Percentiles rank a stretch among this genome's conserved stretches.
Conservation (phyloP, 2,113 vertebrate species). For the Gasterosteus nipponicus region DNA sequence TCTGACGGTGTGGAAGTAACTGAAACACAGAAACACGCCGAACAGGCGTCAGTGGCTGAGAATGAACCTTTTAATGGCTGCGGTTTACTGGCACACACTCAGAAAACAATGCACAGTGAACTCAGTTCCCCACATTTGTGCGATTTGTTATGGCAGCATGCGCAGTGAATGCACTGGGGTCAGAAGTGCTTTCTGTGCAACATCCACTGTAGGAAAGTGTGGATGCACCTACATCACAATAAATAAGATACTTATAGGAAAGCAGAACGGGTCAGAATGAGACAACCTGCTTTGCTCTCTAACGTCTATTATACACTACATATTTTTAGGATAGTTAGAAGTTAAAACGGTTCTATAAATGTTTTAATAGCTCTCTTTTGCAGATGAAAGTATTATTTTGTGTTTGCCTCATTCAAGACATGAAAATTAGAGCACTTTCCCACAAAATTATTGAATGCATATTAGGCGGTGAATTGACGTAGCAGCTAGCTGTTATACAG, state of each 20-base stretch:
- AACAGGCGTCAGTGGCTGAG: constrained; percentile 23
- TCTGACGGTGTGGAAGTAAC: constrained; percentile 65
- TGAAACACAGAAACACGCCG: constrained; percentile 55
- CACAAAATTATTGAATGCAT: neutral
- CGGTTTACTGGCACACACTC: constrained; percentile 9
- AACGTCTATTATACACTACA: no score
- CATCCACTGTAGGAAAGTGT: neutral
- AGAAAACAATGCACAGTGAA: neutral
- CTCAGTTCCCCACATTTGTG: neutral
- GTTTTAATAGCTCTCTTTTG: constrained; percentile 2
- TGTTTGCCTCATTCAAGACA: constrained; percentile 11
- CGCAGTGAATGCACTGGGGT: neutral
- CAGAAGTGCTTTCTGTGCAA: neutral
- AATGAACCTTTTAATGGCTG: constrained; percentile 10
- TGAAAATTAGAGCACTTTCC: neutral
- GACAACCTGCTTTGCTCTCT: constrained; percentile 1
- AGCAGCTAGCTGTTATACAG: neutral
- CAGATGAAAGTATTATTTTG: constrained; percentile 5
- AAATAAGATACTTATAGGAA: neutral
- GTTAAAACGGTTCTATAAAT: constrained; percentile 20
- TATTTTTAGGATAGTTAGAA: neutral
- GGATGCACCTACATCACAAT: constrained; percentile 1
- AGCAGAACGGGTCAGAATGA: neutral
- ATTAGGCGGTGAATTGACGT: neutral
- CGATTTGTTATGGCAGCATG: neutral